phyloP scores from a whole-genome alignment of 2,113 vertebrate species.

The Zosterops pallidus region DNA sequence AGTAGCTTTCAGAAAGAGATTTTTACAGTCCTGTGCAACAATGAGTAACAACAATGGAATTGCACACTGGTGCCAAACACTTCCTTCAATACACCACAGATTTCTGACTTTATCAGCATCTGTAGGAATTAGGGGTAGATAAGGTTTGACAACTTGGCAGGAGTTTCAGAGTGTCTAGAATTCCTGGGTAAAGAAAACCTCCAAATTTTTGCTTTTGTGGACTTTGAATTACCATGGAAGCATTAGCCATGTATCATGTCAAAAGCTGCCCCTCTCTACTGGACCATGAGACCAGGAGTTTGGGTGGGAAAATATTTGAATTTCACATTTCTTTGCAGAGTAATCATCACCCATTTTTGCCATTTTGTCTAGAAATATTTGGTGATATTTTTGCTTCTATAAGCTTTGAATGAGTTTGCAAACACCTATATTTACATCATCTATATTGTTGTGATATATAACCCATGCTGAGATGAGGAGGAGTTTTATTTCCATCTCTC shows the following conservation, averaged over 20 bases:
- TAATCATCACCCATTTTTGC: neutral
- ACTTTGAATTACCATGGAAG: neutral
- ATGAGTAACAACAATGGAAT: neutral
- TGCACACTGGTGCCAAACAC: neutral
- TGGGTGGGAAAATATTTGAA: neutral
- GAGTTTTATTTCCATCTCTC: neutral
- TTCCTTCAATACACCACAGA: neutral
- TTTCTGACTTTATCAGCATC: neutral
- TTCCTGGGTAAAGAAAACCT: neutral
- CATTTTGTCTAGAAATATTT: neutral
- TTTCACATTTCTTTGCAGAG: neutral
- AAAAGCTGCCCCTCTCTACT: neutral
- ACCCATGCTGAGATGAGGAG: neutral
- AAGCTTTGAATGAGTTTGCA: neutral
- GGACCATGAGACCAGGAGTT: accelerated
- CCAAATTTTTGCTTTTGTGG: neutral
- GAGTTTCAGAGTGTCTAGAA: neutral
- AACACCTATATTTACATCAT: neutral
- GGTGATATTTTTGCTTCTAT: neutral
- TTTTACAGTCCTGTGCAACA: neutral
- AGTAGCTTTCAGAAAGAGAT: neutral
- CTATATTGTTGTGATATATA: neutral
- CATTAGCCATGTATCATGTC: neutral
- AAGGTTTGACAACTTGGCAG: neutral
- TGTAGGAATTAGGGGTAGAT: neutral